These are phyloP conservation scores for Bombus consobrinus DNA, from an alignment of 1,140 invertebrate genomes.

Conservation along the genomic window DNA sequence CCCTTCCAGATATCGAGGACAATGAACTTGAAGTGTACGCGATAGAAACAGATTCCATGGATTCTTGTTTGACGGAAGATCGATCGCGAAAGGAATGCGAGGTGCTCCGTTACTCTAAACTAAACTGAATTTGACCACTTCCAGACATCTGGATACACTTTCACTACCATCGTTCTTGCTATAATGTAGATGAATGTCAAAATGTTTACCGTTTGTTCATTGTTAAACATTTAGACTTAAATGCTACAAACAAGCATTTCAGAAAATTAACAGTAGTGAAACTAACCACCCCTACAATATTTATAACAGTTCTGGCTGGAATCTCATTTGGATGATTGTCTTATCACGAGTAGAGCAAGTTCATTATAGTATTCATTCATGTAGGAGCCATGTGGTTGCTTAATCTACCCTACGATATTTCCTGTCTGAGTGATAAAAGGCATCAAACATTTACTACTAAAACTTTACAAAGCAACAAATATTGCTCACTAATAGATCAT, in stretches of 20 bases:
- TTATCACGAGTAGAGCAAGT: constrained; percentile 3
- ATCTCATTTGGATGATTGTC: neutral
- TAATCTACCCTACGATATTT: constrained; percentile 46
- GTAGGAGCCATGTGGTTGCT: constrained; percentile 58
- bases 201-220: constrained; percentile 6
- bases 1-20: constrained; percentile 55
- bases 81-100: constrained; percentile 9
- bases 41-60: constrained; percentile 42
- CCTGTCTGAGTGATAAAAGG: constrained; percentile 47
- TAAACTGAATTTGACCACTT: neutral
- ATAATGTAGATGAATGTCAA: neutral
- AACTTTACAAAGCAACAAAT: neutral
- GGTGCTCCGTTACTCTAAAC: neutral
- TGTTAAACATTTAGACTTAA: neutral
- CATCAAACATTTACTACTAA: neutral
- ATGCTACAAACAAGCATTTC: neutral
- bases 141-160: neutral
- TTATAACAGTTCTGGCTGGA: neutral
- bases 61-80: constrained; percentile 4
- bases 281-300: neutral
- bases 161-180: neutral
- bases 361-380: constrained; percentile 60
- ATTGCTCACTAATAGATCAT: neutral
- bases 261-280: neutral
- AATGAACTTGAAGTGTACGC: constrained; percentile 61